phyloP scores from a whole-genome alignment of 2,797 vertebrate species.

The Clarias platycephalus region DNA sequence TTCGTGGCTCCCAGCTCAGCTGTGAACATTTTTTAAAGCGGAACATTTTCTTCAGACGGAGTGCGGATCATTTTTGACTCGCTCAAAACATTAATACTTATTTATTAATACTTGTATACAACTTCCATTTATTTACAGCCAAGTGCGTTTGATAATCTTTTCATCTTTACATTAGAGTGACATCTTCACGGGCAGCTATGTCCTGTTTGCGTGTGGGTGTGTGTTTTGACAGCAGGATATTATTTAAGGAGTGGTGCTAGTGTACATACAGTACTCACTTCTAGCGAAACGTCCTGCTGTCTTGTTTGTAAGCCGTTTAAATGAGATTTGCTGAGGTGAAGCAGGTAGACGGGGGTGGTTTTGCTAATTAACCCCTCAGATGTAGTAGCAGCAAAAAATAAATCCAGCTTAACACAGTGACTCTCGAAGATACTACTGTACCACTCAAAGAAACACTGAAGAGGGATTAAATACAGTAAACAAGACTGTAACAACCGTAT shows the following conservation, averaged over 20 bases:
- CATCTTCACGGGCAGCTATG: neutral
- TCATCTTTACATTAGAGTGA: neutral
- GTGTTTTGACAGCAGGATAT: neutral
- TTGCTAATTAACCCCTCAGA: constrained; percentile 61
- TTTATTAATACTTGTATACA: too few relatives aligned
- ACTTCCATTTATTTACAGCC: too few relatives aligned
- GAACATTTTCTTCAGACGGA: too few relatives aligned
- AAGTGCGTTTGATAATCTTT: neutral
- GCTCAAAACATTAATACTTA: neutral
- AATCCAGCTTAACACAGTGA: neutral
- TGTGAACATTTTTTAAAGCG: too few relatives aligned
- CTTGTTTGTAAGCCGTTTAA: constrained; percentile 70
- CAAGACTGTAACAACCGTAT: too few relatives aligned
- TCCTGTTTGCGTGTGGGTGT: neutral
- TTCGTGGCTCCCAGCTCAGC: too few relatives aligned
- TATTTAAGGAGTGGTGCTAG: neutral
- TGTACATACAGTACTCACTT: constrained; percentile 20
- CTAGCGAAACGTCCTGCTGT: constrained; percentile 70
- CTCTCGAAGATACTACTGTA: neutral
- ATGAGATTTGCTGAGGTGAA: constrained; percentile 63
- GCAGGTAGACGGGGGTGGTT: neutral
- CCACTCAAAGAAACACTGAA: neutral
- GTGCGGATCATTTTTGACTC: too few relatives aligned
- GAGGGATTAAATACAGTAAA: neutral
- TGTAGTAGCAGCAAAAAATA: neutral